phyloP scores from a whole-genome alignment of 1,140 invertebrate species.

The Euwallacea fornicatus region DNA sequence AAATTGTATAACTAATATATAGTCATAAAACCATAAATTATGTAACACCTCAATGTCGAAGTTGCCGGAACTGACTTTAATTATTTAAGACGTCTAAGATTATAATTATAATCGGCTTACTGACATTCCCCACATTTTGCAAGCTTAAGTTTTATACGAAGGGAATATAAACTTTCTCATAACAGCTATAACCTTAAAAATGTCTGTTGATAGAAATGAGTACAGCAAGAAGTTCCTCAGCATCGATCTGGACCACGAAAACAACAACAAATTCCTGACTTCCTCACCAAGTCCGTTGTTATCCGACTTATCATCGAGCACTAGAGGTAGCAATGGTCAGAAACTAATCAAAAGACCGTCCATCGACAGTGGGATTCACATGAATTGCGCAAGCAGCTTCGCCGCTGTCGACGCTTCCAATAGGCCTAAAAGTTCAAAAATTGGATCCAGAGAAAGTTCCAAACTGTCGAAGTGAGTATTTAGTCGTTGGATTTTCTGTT shows the following conservation, averaged over 20 bases:
- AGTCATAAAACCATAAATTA: no score
- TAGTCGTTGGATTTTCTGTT: neutral
- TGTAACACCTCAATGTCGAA: no score
- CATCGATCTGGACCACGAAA: conserved; percentile 49
- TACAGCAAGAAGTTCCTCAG: conserved; percentile 56
- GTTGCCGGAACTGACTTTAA: no score
- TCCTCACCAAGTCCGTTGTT: conserved; percentile 49
- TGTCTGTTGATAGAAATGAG: conserved; percentile 51
- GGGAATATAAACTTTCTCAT: no score
- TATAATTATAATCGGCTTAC: no score
- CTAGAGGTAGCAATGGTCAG: conserved; percentile 48
- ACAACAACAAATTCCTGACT: conserved; percentile 45
- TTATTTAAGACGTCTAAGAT: no score
- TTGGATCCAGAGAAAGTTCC: conserved; percentile 48
- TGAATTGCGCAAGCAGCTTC: conserved; percentile 60
- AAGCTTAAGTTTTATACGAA: no score
- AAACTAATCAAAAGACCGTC: conserved; percentile 76
- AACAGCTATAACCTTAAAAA: no score
- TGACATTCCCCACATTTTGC: no score
- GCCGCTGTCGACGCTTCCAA: conserved; percentile 16
- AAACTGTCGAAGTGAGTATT: conserved; percentile 59
- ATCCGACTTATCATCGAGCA: conserved; percentile 47
- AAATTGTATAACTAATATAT: no score
- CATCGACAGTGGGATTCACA: conserved; percentile 82
- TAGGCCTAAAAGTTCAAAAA: conserved; percentile 47